Percentiles rank a stretch among this genome's conserved stretches.
Evolutionary conservation across 1,140 invertebrate species (phyloP).

Genomic region (Halesus radiatus): DNA sequence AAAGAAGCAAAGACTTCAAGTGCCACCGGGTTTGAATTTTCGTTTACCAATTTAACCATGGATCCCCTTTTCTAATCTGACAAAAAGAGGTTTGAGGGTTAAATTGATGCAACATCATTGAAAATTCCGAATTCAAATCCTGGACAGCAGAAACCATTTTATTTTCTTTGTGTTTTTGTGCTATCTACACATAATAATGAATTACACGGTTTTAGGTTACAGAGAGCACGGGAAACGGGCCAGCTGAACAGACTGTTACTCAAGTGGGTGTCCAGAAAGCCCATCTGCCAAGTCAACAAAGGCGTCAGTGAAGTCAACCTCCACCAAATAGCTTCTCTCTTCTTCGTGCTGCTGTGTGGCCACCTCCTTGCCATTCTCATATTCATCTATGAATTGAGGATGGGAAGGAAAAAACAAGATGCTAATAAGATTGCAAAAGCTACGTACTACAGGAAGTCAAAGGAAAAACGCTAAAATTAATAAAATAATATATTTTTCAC

Average conservation of each 20-base stretch:
- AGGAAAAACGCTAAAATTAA: neutral
- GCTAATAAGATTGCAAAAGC: neutral
- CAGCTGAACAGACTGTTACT: slow-evolving; percentile 45
- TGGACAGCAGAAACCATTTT: no score
- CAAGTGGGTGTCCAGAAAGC: slow-evolving; percentile 51
- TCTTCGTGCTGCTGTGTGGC: slow-evolving; percentile 17
- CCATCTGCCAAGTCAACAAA: slow-evolving; percentile 53
- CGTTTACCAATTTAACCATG: no score
- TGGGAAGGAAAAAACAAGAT: slow-evolving; percentile 3
- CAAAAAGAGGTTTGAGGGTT: no score
- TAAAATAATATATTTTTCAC: neutral
- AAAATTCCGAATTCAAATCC: no score
- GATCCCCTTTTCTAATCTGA: no score
- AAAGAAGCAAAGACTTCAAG: no score
- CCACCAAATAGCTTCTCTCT: slow-evolving; percentile 47
- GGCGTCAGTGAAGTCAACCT: slow-evolving; percentile 51
- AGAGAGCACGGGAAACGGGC: slow-evolving; percentile 48
- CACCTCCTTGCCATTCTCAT: neutral
- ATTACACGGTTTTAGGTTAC: slow-evolving; percentile 42
- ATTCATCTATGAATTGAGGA: slow-evolving; percentile 30
- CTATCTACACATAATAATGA: no score
- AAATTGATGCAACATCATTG: no score
- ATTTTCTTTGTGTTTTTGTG: no score
- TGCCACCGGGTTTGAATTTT: no score
- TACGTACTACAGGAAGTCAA: neutral